These are phyloP conservation scores for Cerastis rubricosa DNA, from an alignment of 2,888 invertebrate species.

Conservation along the genomic window DNA sequence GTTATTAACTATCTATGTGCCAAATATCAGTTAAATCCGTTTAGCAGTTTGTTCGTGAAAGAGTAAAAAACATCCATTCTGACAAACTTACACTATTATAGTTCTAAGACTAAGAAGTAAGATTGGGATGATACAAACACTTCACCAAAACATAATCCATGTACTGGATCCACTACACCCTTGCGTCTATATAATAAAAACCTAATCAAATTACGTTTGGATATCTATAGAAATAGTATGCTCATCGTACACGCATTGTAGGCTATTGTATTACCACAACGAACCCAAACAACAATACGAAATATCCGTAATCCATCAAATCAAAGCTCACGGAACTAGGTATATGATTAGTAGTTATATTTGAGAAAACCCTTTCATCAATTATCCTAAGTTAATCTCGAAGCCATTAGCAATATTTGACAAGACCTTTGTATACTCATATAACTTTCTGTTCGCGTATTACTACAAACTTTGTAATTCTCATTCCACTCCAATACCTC, in stretches of 20 bases:
- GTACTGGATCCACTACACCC: background rate
- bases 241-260: background rate
- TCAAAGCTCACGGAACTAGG: conserved; percentile 19
- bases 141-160: background rate
- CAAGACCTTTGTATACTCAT: conserved; percentile 29
- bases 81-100: background rate
- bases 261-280: background rate
- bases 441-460: conserved; percentile 37
- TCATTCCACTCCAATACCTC: conserved; percentile 41
- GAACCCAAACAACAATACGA: conserved; percentile 3
- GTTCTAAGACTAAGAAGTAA: background rate
- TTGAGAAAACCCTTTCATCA: conserved; percentile 39
- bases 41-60: background rate
- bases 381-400: conserved; percentile 34
- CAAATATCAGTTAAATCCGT: background rate
- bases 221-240: background rate
- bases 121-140: background rate
- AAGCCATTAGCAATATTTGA: conserved; percentile 55
- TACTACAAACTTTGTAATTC: conserved; percentile 38
- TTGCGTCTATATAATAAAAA: background rate
- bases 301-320: conserved; percentile 26
- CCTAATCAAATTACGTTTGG: background rate
- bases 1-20: background rate
- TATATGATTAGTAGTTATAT: conserved; percentile 8
- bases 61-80: background rate